Evolutionary conservation across 2,113 vertebrate species (phyloP).

Genomic region (Pollimyrus isidori): DNA sequence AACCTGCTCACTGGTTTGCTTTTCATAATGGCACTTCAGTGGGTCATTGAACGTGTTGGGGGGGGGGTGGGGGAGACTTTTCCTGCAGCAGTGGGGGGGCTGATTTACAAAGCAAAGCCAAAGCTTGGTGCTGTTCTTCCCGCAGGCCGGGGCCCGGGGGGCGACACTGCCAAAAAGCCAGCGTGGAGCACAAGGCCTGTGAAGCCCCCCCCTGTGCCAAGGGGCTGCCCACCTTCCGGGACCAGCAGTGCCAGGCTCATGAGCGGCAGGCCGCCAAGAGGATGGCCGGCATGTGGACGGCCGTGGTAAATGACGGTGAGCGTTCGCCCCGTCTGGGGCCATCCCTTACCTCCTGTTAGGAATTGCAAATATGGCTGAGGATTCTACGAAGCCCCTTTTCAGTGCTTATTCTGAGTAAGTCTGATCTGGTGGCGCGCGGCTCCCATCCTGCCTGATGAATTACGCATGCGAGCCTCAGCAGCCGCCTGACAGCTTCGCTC

Average conservation of each 20-base stretch:
- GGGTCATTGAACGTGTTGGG: not conserved
- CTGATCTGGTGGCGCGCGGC: not conserved
- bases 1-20: not conserved
- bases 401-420: not conserved
- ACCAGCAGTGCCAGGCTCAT: conserved; percentile 88
- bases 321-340: not conserved
- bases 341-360: not conserved
- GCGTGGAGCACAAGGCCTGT: conserved; percentile 85
- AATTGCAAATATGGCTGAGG: not conserved
- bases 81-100: not conserved
- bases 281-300: conserved; percentile 69
- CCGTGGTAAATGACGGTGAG: conserved; percentile 75
- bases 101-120: not conserved
- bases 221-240: conserved; percentile 80
- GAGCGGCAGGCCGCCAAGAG: conserved; percentile 73
- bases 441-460: not conserved
- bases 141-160: conserved; percentile 81
- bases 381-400: not conserved
- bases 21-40: not conserved
- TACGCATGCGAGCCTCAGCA: not conserved
- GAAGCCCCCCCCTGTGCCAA: conserved; percentile 81
- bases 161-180: conserved; percentile 71
- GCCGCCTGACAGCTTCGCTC: not conserved
- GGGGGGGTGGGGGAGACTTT: not conserved
- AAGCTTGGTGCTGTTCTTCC: not conserved